These are phyloP conservation scores for Dermatemys mawii DNA, from an alignment of 2,113 vertebrate species.

Conservation along the genomic window DNA sequence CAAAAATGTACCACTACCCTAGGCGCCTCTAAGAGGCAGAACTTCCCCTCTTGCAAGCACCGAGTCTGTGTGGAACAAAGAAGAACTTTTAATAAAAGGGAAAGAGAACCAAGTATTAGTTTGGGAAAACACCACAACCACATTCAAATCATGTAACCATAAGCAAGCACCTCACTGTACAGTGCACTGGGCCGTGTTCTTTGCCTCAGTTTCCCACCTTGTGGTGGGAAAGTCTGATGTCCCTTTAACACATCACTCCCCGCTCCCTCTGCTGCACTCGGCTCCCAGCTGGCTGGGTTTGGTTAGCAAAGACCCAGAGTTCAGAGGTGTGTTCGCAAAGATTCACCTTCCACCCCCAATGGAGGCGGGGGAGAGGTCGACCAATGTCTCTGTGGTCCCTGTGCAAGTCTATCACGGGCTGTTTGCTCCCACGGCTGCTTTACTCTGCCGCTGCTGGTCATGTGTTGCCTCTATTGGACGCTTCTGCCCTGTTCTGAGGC, in stretches of 20 bases:
- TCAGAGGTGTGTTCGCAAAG: neutral
- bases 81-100: neutral
- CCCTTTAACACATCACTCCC: neutral
- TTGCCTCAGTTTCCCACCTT: neutral
- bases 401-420: too few relatives aligned
- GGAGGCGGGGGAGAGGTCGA: neutral
- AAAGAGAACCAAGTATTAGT: neutral
- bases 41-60: neutral
- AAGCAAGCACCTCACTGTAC: neutral
- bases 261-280: neutral
- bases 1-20: neutral
- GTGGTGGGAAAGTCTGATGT: neutral
- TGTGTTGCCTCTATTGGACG: neutral
- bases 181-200: neutral
- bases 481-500: neutral
- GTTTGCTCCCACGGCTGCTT: neutral
- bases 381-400: neutral
- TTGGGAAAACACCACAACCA: neutral
- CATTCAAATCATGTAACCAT: neutral
- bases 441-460: neutral
- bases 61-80: neutral
- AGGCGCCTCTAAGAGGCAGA: neutral
- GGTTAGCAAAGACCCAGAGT: neutral
- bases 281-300: neutral
- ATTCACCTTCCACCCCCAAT: neutral